Evolutionary conservation across 2,113 vertebrate species (phyloP).

Genomic region (Porphyrio hochstetteri): DNA sequence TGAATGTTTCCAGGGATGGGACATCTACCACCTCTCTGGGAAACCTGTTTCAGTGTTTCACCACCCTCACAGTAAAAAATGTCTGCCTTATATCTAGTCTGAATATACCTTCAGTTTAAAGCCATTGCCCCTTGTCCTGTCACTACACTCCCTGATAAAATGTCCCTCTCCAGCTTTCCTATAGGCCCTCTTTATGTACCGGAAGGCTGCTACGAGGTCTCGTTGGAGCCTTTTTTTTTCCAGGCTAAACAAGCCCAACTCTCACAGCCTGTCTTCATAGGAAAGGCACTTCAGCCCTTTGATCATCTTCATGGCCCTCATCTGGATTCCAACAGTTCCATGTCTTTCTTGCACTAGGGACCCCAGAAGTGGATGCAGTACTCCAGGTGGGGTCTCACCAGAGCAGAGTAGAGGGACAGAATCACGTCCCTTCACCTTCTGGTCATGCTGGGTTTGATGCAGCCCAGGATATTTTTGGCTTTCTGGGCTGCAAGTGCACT

Average conservation of each 20-base stretch:
- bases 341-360: background rate
- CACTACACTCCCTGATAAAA: too few species aligned
- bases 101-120: too few species aligned
- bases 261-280: background rate
- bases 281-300: background rate
- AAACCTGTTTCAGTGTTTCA: background rate
- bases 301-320: background rate
- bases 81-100: too few species aligned
- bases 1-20: background rate
- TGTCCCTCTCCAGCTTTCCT: too few species aligned
- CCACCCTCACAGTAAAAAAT: too few species aligned
- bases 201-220: too few species aligned
- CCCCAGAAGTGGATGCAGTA: accelerated
- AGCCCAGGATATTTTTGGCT: background rate
- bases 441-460: accelerated
- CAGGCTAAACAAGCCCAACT: background rate
- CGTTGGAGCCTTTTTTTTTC: too few species aligned
- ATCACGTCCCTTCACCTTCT: background rate
- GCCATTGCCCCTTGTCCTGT: too few species aligned
- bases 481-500: background rate
- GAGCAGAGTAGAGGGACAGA: background rate
- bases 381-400: background rate
- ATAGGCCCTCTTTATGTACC: too few species aligned
- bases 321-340: background rate
- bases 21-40: background rate